Evolutionary conservation across 2,113 vertebrate species (phyloP), one percentile per base, ranked within the genome.

Genomic region (Catharus fuscescens): DNA sequence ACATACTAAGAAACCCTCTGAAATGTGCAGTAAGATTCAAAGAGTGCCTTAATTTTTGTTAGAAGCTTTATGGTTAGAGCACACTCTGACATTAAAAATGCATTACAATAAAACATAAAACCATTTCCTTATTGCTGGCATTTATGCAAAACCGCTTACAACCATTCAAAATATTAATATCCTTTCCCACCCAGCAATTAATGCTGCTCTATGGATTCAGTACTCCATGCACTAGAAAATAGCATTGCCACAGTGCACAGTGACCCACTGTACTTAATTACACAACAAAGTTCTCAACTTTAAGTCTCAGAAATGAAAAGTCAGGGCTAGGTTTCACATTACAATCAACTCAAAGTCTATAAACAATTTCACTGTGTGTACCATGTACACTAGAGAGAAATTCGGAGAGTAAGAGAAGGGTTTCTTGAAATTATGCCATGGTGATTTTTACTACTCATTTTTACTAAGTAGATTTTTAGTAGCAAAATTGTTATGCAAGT

Each of bases 41-140:
- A 93, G 14, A 96, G 74, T 96, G 96, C 80, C 97, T 97, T 97
- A 96, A 96, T 96, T 97, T 98, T 97, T 97, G 88, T 96, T 97
- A 92, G 96, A 97, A 96, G 91, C 95, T 95, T 96, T 97, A 96
- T 89, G 44, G 87, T 88, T 86, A 92, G 86, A 95, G 88, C 94
- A 28, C 69, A 83, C 69, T 92, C 86, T 72, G 69, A 81, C 76
- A 97, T 97, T 97, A 97, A 97, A 97, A 97, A 97, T 95, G 95
- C 92, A 97, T 97, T 95, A 94, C 80, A 95, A 96, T 95, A 95
- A 96, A 94, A 88, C 54, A 94, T 84, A 95, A 94, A 95, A 36
- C 88, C 93, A 94, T 96, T 97, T 96, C 88, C 95, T 96, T 96
- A 91, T 95, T 96, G 96, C 77, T 95, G 87, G 83, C 83, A 91